phyloP scores from a whole-genome alignment of 1,140 invertebrate species.

The Hycleus phaleratus region DNA sequence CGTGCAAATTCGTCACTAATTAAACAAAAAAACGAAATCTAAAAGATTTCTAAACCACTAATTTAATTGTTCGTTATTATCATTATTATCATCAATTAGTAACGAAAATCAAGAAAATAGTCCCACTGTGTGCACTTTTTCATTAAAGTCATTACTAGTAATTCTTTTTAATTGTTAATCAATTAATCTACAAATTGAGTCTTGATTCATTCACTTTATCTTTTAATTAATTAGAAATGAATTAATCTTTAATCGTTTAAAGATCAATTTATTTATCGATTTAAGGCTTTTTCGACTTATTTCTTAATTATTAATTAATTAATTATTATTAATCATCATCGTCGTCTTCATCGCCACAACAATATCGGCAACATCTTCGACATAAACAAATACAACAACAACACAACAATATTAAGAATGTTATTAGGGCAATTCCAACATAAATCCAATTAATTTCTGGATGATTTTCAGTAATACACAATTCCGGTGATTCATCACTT shows the following conservation, averaged over 20 bases:
- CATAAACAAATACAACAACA: constrained; percentile 37
- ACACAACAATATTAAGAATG: constrained; percentile 41
- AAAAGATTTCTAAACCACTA: background rate
- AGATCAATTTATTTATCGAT: constrained; percentile 5
- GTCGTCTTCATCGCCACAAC: constrained; percentile 38
- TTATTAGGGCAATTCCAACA: constrained; percentile 43
- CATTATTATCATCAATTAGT: background rate
- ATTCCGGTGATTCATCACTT: constrained; percentile 57
- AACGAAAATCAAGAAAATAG: background rate
- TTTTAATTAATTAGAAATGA: background rate
- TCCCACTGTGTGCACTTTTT: background rate
- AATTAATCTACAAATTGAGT: too few species aligned
- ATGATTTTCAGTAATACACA: constrained; percentile 46
- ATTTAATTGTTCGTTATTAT: background rate
- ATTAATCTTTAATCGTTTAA: background rate
- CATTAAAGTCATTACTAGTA: background rate
- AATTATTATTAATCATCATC: background rate
- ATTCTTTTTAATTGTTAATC: too few species aligned
- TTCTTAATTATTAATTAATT: constrained; percentile 18
- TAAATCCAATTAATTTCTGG: constrained; percentile 48
- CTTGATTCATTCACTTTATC: too few species aligned
- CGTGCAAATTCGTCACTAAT: constrained; percentile 13
- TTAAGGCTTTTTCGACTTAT: constrained; percentile 8
- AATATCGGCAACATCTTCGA: constrained; percentile 36
- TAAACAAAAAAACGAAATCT: background rate